Percentiles rank a stretch among this genome's conserved stretches.
Conservation (phyloP, 2,113 vertebrate genomes). For the Barbus barbus region DNA sequence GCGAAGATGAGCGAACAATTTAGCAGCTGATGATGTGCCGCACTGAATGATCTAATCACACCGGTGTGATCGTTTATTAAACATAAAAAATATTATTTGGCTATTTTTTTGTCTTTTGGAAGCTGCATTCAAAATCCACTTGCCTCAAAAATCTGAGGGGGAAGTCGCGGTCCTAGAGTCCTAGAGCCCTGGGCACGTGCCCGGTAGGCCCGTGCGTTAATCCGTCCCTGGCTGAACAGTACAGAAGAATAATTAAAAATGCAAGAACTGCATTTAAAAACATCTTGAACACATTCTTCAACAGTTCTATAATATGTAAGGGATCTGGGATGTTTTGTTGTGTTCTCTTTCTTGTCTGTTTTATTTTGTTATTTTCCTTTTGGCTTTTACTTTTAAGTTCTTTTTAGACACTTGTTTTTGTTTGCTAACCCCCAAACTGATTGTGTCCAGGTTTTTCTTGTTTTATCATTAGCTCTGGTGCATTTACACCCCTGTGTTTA, state of each 20-base stretch:
- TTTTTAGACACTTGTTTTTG: slow-evolving; percentile 2
- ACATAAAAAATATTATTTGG: no score
- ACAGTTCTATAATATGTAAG: background rate
- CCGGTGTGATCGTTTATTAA: no score
- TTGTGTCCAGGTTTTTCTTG: background rate
- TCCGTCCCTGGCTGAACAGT: background rate
- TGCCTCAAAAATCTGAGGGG: no score
- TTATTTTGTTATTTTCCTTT: slow-evolving; percentile 1
- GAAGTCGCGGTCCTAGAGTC: no score
- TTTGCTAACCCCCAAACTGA: slow-evolving; percentile 4
- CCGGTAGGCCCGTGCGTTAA: no score
- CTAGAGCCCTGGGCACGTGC: no score
- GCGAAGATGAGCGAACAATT: no score
- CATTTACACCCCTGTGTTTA: slow-evolving; percentile 2
- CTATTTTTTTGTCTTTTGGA: no score
- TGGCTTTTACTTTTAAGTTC: background rate
- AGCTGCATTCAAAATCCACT: no score
- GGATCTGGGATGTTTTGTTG: background rate
- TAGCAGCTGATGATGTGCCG: no score
- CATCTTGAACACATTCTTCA: background rate
- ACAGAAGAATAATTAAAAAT: background rate
- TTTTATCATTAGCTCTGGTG: background rate
- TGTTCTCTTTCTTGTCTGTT: background rate
- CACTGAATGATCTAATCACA: no score
- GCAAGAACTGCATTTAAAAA: background rate